Evolutionary conservation across 2,113 vertebrate species (phyloP), one percentile per base, ranked within the genome.

Genomic region (Lathamus discolor): DNA sequence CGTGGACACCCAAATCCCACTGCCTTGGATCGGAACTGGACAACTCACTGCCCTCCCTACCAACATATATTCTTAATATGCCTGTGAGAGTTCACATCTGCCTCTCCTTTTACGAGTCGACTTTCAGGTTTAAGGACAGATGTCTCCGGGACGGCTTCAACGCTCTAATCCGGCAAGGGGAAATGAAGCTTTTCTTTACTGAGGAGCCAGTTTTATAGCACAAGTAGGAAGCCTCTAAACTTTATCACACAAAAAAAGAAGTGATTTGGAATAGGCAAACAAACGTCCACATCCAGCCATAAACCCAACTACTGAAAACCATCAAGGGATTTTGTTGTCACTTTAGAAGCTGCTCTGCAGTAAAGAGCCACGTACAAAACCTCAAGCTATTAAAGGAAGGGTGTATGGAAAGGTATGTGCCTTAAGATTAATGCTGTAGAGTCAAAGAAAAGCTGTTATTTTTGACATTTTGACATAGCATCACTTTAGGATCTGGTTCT

Each of bases 391-490:
- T 92, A 94, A 87, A 75, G 83, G 31, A 33, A 95, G 68, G 93
- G 51, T 62, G 43, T 16, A 85, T 2, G n/a, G 73, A 93, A 96
- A 96, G 82, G 88, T 91, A 73, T 91, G 86, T 76, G 86, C 84
- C 61, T 90, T 44, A 83, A 96, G 95, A 96, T 96, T 93, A 95
- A 97, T 97, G 96, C 83, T n/a, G 70, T 3, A 54, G 74, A 97
- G 89, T 96, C 92, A 97, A 97, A 95, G 93, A 96, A 97, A 96
- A 94, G 87, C 90, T 96, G 93, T 95, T 95, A 95, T 94, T 97
- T 97, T 94, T 97, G 97, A 98, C 96, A 98, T 97, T 93, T 94
- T 97, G 97, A 98, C 97, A 97, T 68, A 90, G 91, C 96, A 89
- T 97, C 93, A 89, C 90, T 95, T 97, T 92, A 96, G 87, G 82